These are phyloP conservation scores for Sisyra nigra DNA, from an alignment of 2,888 invertebrate genomes.

Conservation along the genomic window DNA sequence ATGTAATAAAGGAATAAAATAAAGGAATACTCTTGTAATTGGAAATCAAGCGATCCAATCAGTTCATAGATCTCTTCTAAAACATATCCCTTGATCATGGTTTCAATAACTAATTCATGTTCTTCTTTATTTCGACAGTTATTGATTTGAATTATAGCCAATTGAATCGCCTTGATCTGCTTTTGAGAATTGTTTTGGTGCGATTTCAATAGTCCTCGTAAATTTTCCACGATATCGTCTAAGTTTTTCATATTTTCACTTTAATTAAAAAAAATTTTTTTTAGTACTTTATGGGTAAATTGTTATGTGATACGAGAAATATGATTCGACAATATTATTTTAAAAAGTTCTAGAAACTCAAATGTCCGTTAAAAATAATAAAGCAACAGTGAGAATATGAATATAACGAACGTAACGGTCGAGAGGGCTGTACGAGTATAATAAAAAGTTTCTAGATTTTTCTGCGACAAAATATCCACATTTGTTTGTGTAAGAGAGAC, in stretches of 20 bases:
- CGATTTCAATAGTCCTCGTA: not conserved
- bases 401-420: too few relatives aligned
- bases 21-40: constrained; percentile 3
- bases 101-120: not conserved
- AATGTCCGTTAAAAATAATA: too few relatives aligned
- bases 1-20: too few relatives aligned
- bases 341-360: too few relatives aligned
- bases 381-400: too few relatives aligned
- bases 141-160: not conserved
- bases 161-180: not conserved
- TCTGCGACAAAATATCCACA: too few relatives aligned
- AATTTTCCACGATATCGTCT: not conserved
- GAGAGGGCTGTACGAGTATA: too few relatives aligned
- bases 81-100: not conserved
- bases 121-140: not conserved
- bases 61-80: not conserved
- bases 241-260: not conserved
- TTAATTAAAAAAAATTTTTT: not conserved
- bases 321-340: too few relatives aligned
- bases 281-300: too few relatives aligned
- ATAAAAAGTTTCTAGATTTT: too few relatives aligned
- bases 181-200: not conserved
- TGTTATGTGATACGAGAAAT: too few relatives aligned
- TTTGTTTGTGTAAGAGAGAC: too few relatives aligned
- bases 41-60: not conserved